A percentile compares a stretch with the other conserved stretches of the same genome.
These are phyloP conservation scores for Hirundo rustica DNA, from an alignment of 2,797 vertebrate genomes.

Conservation along the genomic window DNA sequence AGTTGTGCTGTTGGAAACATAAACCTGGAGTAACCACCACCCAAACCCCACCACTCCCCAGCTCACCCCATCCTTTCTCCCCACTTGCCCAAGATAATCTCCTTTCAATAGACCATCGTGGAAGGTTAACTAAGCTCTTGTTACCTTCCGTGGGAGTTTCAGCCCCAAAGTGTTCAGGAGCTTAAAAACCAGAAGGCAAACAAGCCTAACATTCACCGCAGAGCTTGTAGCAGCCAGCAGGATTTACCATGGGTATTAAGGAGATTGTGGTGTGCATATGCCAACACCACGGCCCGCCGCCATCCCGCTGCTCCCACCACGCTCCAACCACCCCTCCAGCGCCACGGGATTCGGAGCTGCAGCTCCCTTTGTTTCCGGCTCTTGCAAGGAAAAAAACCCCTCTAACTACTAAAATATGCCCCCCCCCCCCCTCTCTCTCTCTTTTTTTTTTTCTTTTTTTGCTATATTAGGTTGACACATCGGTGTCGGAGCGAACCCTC, in stretches of 20 bases:
- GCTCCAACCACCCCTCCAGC: background rate
- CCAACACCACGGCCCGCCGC: background rate
- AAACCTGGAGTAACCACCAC: background rate
- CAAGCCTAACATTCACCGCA: slow-evolving; percentile 19
- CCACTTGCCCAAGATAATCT: background rate
- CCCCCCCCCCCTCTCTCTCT: background rate
- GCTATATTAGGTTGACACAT: background rate
- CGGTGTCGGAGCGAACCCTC: background rate
- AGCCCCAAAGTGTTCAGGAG: slow-evolving; percentile 23
- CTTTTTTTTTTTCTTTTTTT: background rate
- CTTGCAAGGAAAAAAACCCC: background rate
- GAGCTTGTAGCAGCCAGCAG: slow-evolving; percentile 29
- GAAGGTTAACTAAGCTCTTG: background rate
- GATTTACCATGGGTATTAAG: slow-evolving; percentile 44
- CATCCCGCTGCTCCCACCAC: background rate
- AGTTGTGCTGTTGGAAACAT: background rate
- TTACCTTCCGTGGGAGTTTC: slow-evolving; percentile 23
- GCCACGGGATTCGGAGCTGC: fast-evolving
- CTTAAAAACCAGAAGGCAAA: slow-evolving; percentile 50
- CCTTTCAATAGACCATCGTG: background rate
- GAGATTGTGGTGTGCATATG: slow-evolving; percentile 4
- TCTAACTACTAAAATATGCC: background rate
- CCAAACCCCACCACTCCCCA: background rate
- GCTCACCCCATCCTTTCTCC: background rate
- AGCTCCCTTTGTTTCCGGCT: background rate